Conservation (phyloP, 2,113 vertebrate genomes). For the Actinemys pallida region DNA sequence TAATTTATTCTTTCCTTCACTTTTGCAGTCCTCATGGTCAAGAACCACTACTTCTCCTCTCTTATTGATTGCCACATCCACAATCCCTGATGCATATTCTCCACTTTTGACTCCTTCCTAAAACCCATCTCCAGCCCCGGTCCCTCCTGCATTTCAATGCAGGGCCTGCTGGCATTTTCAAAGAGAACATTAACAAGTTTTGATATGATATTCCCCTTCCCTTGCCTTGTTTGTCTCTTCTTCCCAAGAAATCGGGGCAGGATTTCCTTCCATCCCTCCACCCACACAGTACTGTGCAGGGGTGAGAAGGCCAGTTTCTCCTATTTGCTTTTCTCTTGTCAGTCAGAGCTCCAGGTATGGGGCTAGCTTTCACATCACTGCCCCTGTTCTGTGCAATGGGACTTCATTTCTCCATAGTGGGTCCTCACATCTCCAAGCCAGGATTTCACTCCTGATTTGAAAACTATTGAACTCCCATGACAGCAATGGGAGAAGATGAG, state of each 20-base stretch:
- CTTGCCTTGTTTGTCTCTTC: not conserved
- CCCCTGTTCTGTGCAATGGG: not conserved
- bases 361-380: not conserved
- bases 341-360: not conserved
- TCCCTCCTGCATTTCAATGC: not conserved
- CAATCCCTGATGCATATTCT: fast-evolving
- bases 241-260: not conserved
- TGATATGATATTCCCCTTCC: not conserved
- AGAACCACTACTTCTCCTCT: not conserved
- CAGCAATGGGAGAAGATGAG: not conserved
- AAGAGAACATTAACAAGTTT: not conserved
- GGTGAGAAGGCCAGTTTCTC: not conserved
- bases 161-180: not conserved
- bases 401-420: not conserved
- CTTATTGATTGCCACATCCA: not conserved
- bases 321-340: not conserved
- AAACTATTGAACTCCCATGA: not conserved
- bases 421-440: not conserved
- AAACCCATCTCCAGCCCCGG: not conserved
- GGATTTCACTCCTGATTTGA: not conserved
- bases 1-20: not conserved
- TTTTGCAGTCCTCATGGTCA: not conserved
- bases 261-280: not conserved
- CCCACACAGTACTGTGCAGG: not conserved
- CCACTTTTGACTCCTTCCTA: not conserved